Evolutionary conservation across 2,113 vertebrate species (phyloP), one percentile per base, ranked within the genome.

Genomic region (Pterophyllum scalare): DNA sequence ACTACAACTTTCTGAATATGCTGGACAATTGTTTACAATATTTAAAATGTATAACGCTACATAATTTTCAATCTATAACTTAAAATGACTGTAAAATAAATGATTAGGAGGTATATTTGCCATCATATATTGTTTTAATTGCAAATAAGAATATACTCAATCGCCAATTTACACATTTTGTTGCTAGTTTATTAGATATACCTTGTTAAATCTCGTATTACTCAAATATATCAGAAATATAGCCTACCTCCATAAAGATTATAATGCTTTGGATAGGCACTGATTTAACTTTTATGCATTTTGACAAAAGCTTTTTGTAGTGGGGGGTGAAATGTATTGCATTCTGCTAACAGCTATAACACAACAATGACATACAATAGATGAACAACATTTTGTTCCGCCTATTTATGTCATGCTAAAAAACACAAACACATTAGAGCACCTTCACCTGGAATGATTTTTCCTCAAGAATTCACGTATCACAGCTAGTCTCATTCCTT

Each of bases 401-500:
- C 20, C 6, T 26, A 54, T 72, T 72, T 54, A 8, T 15, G 38
- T 20, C n/a, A 7, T 28, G 24, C 43, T 52, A 49, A 52, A 70
- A 49, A 58, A 0, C 52, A 19, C 5, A 70, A 49, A 24, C 40
- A 70, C 24, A 67, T 67, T 62, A 81, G 64, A 5, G 24, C 24
- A 52, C 43, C 24, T 20, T 70, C 38, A 81, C 31, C 19, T 59
- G 38, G 24, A 33, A 28, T 31, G 19, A 49, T 64, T 38, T 40
- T 49, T 49, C 28, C 65, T 2, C 10, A 19, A 28, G 38, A 22
- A 65, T 49, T 28, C 20, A 31, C 17, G 65, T 58, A 77, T 67
- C 80, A 85, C 58, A 75, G 72, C 46, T 11, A 3, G 85, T 90
- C 84, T 77, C 84, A 91, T 83, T 76, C 58, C 80, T 64, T 8